Evolutionary conservation across 1,140 invertebrate species (phyloP), one percentile per base, ranked within the genome.

Genomic region (Subanguina moxae): DNA sequence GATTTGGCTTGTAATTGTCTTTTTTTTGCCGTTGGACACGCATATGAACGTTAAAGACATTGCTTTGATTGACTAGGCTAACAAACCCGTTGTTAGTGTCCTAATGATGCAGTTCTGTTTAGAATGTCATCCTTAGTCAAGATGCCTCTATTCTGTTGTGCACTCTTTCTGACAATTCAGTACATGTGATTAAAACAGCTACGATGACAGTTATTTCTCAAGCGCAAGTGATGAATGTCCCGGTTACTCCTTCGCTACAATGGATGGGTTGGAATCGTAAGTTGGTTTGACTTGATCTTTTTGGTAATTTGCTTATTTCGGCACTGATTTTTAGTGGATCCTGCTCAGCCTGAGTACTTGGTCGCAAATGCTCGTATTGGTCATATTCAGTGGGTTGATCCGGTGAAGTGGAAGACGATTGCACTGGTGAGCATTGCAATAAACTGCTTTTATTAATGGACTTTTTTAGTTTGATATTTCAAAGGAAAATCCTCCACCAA

Each of bases 331-430:
- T 9, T 28, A 43, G 45, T 67, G 23, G 73, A 71, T 21, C 57
- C 28, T 8, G 25, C 38, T 30, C 58, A 64, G 19, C 70, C 61
- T 7, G 38, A 68, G 13, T 75, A 58, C 11, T 23, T 74, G 46
- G 48, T 74, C 28, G 32, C 72, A n/a, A 74, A 69, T 46, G 59
- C 58, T 7, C 65, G 64, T 9, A 21, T 69, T 59, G 72, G 72
- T 0, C 52, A 64, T 45, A 27, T 74, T 46, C 72, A 74, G 62
- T 74, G 72, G 72, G 64, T 74, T 45, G 72, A 75, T 57, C 72
- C 72, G n/a, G 28, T 59, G 13, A 64, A 58, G 27, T 74, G 72
- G 72, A 30, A 62, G 62, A 74, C 72, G 28, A 32, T 72, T 32
- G 9, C 52, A 25, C 42, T 62, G 42, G 72, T 75, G 27, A 52